phyloP scores from a whole-genome alignment of 1,140 invertebrate species.

The Mesaphorura yosii region DNA sequence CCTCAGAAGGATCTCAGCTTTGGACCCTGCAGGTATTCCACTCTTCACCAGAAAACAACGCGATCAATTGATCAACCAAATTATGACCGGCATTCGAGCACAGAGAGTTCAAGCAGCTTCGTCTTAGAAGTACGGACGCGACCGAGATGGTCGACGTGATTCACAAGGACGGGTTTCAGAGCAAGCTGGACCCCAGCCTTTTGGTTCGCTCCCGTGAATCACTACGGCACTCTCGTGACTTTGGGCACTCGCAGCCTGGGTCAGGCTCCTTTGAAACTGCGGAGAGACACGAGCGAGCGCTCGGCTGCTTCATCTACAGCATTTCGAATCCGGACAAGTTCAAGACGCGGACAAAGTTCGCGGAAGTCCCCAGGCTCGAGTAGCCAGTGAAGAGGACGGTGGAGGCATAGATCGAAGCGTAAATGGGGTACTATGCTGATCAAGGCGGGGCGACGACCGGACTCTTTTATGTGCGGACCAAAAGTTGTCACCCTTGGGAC shows the following conservation, averaged over 20 bases:
- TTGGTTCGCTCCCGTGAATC: constrained; percentile 22
- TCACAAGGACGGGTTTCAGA: constrained; percentile 20
- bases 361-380: constrained; percentile 12
- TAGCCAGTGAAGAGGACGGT: constrained; percentile 3
- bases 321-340: constrained; percentile 15
- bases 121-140: constrained; percentile 13
- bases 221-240: constrained; percentile 17
- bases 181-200: constrained; percentile 5
- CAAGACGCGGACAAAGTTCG: constrained; percentile 10
- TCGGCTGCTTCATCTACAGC: constrained; percentile 18
- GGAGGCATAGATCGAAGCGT: constrained; percentile 3
- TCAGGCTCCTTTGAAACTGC: constrained; percentile 12
- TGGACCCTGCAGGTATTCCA: constrained; percentile 24
- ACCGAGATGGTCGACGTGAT: constrained; percentile 19
- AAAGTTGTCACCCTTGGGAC: no score
- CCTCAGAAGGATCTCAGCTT: constrained; percentile 19
- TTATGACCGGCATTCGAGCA: constrained; percentile 13
- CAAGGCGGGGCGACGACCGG: no score
- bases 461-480: no score
- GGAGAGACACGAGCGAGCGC: constrained; percentile 17
- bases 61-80: no score
- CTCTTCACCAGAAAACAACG: no score
- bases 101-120: constrained; percentile 3
- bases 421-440: no score
- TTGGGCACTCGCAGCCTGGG: constrained; percentile 11